These are phyloP conservation scores for Zaprionus camerounensis DNA, from an alignment of 1,140 invertebrate genomes.

Conservation along the genomic window DNA sequence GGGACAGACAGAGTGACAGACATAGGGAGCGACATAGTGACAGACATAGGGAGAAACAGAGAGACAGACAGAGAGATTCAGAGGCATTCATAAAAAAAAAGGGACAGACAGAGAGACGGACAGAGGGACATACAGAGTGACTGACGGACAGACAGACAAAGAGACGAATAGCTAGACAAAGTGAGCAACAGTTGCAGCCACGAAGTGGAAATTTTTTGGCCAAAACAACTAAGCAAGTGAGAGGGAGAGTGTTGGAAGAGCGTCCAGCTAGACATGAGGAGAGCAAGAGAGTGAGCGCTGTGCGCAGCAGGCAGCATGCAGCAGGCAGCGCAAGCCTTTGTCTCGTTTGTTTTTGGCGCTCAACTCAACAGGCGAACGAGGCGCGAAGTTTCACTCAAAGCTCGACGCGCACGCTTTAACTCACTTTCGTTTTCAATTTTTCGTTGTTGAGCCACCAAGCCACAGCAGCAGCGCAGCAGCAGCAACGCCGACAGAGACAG, in stretches of 20 bases:
- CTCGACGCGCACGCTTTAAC: slow-evolving; percentile 27
- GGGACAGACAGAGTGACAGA: no score
- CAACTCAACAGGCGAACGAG: slow-evolving; percentile 9
- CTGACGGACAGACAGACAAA: slow-evolving; percentile 33
- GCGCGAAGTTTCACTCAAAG: slow-evolving; percentile 32
- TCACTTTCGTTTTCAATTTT: slow-evolving; percentile 44
- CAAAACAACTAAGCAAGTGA: slow-evolving; percentile 13
- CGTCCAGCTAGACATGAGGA: neutral
- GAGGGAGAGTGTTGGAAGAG: slow-evolving; percentile 10
- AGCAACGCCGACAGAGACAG: neutral
- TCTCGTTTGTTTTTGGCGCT: slow-evolving; percentile 1
- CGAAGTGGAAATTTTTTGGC: slow-evolving; percentile 69
- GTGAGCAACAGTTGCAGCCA: slow-evolving; percentile 37
- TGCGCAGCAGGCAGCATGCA: slow-evolving; percentile 17
- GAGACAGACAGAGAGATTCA: no score
- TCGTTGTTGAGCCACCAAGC: slow-evolving; percentile 24
- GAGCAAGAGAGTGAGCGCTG: slow-evolving; percentile 10
- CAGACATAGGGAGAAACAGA: no score
- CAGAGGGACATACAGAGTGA: neutral
- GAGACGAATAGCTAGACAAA: slow-evolving; percentile 6
- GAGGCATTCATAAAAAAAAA: no score
- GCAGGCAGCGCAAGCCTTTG: neutral
- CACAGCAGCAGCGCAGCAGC: neutral
- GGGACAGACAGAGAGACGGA: slow-evolving; percentile 27
- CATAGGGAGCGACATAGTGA: no score